Base-by-base conservation (phyloP, 2,113 vertebrate genomes). In the Todiramphus chloris region DNA sequence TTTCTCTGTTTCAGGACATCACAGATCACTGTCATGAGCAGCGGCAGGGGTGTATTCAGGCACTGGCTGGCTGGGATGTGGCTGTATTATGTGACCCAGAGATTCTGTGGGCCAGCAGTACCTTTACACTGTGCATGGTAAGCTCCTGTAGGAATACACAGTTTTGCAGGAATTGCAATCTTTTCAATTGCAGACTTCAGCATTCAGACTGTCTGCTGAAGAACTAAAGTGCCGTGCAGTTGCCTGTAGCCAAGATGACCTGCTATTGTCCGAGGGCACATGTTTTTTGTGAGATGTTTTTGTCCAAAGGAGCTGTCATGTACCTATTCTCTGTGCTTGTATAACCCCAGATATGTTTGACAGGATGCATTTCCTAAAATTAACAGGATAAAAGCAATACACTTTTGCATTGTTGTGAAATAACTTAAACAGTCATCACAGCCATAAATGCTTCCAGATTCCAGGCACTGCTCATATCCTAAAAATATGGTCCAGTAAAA, bases 261-360 rank as follows among this genome's bases (percentile, higher is more conserved):
- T 7, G 4, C 31, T n/a, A 0, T 24, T 76, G 24, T 53, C 39
- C 1, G 2, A 51, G 24, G 33, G 13, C 17, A n/a, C 0, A 2
- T 30, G 27, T 13, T 53, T 80, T 73, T 30, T 68, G 20, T 81
- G 37, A 58, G 2, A 6, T 46, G 6, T 59, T 23, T 4, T 4
- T 77, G 67, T 76, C 31, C 33, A 58, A 55, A 81, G 35, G 24
- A 69, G 24, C 39, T 69, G 19, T n/a, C 4, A 1, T 13, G 17
- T 63, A 17, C 37, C n/a, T 69, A 0, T 33, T 80, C 24, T 50
- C 41, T 15, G 9, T 18, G 28, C 66, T 59, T 37, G 21, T 50
- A 9, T 44, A 85, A 63, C 31, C 19, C 7, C n/a, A 23, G 59
- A 25, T 43, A 23, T 4, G 6, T 60, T 30, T 44, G 39, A 17